phyloP scores from a whole-genome alignment of 2,113 vertebrate genomes.

The Cyphomyrus plagiostoma region DNA sequence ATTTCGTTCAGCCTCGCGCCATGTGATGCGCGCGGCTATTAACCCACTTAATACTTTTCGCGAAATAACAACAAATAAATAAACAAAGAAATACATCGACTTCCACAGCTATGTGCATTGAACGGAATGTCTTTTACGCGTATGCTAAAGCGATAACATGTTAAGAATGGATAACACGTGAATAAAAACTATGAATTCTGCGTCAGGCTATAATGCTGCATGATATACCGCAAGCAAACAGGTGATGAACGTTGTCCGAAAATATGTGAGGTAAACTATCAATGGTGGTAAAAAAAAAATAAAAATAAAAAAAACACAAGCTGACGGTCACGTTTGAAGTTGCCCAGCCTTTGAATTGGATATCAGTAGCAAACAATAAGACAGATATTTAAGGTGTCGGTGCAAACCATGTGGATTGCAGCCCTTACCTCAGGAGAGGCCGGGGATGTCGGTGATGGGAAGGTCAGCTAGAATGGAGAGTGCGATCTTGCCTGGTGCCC shows the following conservation, averaged over 20 bases:
- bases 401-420: not conserved
- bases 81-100: not conserved
- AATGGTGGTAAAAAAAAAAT: not conserved
- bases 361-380: not conserved
- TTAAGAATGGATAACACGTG: not conserved
- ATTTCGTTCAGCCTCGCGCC: not conserved
- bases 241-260: constrained; percentile 5
- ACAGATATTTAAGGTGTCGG: not conserved
- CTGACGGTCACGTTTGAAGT: not conserved
- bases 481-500: constrained; percentile 49
- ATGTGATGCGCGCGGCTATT: not conserved
- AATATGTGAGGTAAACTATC: not conserved
- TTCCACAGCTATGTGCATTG: not conserved
- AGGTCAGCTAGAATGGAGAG: constrained; percentile 39
- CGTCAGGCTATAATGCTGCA: not conserved
- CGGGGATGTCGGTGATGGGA: constrained; percentile 32
- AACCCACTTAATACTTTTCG: not conserved
- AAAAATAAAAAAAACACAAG: not conserved
- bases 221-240: constrained; percentile 5
- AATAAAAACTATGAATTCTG: not conserved
- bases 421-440: constrained; percentile 53
- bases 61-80: not conserved
- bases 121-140: not conserved
- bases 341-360: not conserved
- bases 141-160: not conserved